A percentile compares a stretch with the other conserved stretches of the same genome.
Evolutionary conservation across 2,797 vertebrate species (phyloP).

Genomic region (Hyperoplus immaculatus): DNA sequence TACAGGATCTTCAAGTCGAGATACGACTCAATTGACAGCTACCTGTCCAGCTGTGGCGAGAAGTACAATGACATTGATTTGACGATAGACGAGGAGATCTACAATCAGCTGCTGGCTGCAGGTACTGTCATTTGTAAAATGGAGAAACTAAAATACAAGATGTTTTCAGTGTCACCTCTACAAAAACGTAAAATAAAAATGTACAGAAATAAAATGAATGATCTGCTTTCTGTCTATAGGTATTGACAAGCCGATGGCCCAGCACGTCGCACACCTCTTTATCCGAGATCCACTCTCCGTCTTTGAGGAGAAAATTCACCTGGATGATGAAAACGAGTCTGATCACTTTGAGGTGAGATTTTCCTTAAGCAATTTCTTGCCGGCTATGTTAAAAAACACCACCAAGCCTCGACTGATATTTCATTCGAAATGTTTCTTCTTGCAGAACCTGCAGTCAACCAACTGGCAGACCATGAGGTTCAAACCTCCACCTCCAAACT

Average conservation of each 20-base stretch:
- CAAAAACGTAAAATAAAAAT: not conserved
- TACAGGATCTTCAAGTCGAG: slow-evolving; percentile 98
- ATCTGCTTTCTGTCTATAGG: slow-evolving; percentile 81
- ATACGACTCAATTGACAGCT: slow-evolving; percentile 99
- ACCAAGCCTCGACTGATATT: not conserved
- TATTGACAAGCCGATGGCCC: slow-evolving; percentile 96
- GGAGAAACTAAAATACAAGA: not conserved
- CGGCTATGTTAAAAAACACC: not conserved
- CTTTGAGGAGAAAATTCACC: slow-evolving; percentile 95
- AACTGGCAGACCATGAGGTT: slow-evolving; percentile 99
- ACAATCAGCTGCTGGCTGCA: slow-evolving; percentile 92
- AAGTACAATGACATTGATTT: slow-evolving; percentile 98
- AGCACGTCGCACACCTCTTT: slow-evolving; percentile 98
- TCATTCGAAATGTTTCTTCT: slow-evolving; percentile 12
- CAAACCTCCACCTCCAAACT: slow-evolving; percentile 98
- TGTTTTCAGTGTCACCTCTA: not conserved
- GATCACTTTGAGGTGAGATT: slow-evolving; percentile 96
- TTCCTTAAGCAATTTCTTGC: not conserved
- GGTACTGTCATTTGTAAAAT: slow-evolving; percentile 77
- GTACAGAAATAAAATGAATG: not conserved
- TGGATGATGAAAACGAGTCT: slow-evolving; percentile 98
- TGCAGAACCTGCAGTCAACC: slow-evolving; percentile 97
- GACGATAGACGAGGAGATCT: slow-evolving; percentile 94
- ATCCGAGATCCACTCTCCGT: slow-evolving; percentile 96
- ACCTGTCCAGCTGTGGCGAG: slow-evolving; percentile 95